Conservation (phyloP, 2,888 invertebrate genomes). For the Tinea pellionella region DNA sequence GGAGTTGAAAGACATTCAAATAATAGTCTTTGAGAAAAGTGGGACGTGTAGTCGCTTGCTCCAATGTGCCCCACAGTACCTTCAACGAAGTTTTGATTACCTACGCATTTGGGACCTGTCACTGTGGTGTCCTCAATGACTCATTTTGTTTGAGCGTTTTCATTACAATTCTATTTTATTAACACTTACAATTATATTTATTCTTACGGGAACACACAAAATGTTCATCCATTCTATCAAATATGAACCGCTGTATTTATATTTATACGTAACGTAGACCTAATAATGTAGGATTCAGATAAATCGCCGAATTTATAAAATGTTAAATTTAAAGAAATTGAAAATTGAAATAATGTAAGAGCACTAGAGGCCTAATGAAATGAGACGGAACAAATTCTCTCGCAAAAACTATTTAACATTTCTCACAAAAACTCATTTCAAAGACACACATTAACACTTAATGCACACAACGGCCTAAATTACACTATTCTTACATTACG, state of each 20-base stretch:
- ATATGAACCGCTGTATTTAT: too few relatives aligned
- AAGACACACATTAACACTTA: not conserved
- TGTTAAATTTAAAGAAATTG: not conserved
- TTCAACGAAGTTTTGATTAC: slow-evolving; percentile 8
- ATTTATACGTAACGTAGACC: too few relatives aligned
- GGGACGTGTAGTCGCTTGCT: slow-evolving; percentile 26
- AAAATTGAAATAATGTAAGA: not conserved
- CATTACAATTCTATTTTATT: not conserved
- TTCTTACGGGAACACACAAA: too few relatives aligned
- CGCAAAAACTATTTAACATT: not conserved
- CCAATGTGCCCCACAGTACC: slow-evolving; percentile 3
- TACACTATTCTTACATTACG: slow-evolving; percentile 18
- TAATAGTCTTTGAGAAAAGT: slow-evolving; percentile 63
- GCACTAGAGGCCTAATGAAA: not conserved
- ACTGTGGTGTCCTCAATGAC: not conserved
- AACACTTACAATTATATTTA: not conserved
- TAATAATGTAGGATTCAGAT: too few relatives aligned
- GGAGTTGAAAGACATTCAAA: slow-evolving; percentile 64
- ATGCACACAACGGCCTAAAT: not conserved
- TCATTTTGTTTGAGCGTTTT: not conserved
- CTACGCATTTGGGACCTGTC: slow-evolving; percentile 10
- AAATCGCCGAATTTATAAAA: too few relatives aligned
- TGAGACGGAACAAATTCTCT: not conserved
- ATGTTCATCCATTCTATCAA: too few relatives aligned
- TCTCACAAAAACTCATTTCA: not conserved